These are phyloP conservation scores for Metallyticus violacea DNA, from an alignment of 2,888 invertebrate genomes.

Conservation along the genomic window DNA sequence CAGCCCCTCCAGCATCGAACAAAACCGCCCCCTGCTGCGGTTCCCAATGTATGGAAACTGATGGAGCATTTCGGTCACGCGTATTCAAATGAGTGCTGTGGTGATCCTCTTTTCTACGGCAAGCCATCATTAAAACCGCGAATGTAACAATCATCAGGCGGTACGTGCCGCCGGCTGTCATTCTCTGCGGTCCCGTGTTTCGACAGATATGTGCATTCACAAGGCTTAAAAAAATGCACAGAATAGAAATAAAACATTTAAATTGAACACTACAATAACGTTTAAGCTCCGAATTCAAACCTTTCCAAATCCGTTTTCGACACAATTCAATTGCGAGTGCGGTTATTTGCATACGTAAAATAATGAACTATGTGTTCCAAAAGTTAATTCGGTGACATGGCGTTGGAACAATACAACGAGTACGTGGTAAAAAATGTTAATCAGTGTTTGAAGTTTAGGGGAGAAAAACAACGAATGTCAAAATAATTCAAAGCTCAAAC, in stretches of 20 bases:
- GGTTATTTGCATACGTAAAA: background rate
- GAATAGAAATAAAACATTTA: background rate
- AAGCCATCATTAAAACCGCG: conserved; percentile 18
- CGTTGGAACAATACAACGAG: background rate
- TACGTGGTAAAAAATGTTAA: background rate
- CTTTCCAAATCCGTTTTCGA: background rate
- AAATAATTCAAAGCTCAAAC: background rate
- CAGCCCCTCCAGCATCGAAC: conserved; percentile 4
- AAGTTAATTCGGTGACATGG: background rate
- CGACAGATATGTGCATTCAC: too few relatives aligned
- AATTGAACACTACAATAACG: background rate
- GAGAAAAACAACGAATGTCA: background rate
- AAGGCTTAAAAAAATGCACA: background rate
- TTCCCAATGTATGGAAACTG: conserved; percentile 9
- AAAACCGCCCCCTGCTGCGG: background rate
- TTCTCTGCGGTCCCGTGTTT: background rate
- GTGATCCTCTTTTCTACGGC: conserved; percentile 13
- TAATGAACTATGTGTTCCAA: background rate
- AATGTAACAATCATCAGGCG: conserved; percentile 19
- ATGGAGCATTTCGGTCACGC: conserved; percentile 24
- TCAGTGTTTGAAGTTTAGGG: background rate
- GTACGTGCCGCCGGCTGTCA: background rate
- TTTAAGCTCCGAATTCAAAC: background rate
- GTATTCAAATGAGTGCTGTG: conserved; percentile 23
- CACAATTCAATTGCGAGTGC: background rate